Evolutionary conservation across 92 coral and sea anemone genomes (phyloP).

Genomic region (Epizoanthus ramosus): DNA sequence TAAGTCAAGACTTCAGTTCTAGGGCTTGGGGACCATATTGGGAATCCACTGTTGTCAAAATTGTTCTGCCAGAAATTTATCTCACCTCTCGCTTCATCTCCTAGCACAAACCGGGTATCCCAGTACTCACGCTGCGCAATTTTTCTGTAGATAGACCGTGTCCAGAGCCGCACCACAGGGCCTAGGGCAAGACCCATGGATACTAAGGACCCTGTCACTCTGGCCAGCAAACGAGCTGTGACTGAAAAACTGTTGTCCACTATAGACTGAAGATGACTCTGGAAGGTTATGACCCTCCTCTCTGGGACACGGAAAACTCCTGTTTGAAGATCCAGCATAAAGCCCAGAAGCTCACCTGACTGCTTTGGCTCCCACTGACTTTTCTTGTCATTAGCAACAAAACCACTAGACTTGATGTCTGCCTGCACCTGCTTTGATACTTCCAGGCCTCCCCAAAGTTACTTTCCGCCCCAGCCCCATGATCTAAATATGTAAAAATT

Average conservation of each 20-base stretch:
- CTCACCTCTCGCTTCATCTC: conserved; percentile 48
- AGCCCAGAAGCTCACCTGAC: conserved; percentile 61
- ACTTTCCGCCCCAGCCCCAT: conserved; percentile 65
- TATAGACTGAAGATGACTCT: conserved; percentile 13
- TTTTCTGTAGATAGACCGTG: conserved; percentile 49
- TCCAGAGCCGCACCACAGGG: conserved; percentile 68
- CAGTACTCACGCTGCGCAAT: conserved; percentile 43
- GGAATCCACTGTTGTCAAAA: conserved; percentile 45
- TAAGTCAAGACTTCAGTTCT: conserved; percentile 57
- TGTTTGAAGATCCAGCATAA: conserved; percentile 56
- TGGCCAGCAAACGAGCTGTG: conserved; percentile 48
- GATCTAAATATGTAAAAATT: conserved; percentile 44
- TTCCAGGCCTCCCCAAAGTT: conserved; percentile 39
- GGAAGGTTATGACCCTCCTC: conserved; percentile 43
- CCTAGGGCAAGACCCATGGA: conserved; percentile 72
- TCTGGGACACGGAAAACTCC: conserved; percentile 61
- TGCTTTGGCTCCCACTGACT: conserved; percentile 69
- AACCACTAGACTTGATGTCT: conserved; percentile 54
- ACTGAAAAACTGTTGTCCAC: conserved; percentile 26
- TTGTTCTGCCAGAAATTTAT: conserved; percentile 49
- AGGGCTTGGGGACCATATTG: conserved; percentile 65
- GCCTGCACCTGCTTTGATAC: conserved; percentile 47
- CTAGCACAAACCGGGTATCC: conserved; percentile 41
- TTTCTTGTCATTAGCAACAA: conserved; percentile 55
- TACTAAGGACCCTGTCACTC: conserved; percentile 47